These are phyloP conservation scores for Polymixis lichenea DNA, from an alignment of 2,888 invertebrate genomes.

Conservation along the genomic window DNA sequence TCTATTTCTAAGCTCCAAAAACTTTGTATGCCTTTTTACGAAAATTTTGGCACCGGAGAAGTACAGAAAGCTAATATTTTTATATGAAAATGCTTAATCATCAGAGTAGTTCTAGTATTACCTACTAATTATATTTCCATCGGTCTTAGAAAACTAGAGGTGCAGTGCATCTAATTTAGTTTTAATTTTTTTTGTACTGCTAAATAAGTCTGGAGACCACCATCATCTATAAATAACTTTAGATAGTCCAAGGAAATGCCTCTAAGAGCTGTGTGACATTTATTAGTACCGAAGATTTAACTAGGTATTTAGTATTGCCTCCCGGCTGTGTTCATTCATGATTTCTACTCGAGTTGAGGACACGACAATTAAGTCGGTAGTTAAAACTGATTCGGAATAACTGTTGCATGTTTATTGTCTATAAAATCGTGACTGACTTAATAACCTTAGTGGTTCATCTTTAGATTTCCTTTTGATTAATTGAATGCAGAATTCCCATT, in stretches of 20 bases:
- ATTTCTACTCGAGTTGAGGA: slow-evolving; percentile 59
- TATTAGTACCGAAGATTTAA: slow-evolving; percentile 28
- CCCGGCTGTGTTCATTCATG: slow-evolving; percentile 54
- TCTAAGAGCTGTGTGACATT: slow-evolving; percentile 7
- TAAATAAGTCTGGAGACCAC: slow-evolving; percentile 12
- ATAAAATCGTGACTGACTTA: slow-evolving; percentile 56
- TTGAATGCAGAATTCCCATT: slow-evolving; percentile 42
- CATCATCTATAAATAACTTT: slow-evolving; percentile 17
- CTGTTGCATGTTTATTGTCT: slow-evolving; percentile 58
- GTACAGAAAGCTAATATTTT: no score
- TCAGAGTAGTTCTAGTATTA: no score
- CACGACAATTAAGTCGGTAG: slow-evolving; percentile 55
- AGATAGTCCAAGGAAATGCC: slow-evolving; percentile 10
- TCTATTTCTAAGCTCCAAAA: no score
- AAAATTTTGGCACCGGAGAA: no score
- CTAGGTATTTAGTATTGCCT: slow-evolving; percentile 18
- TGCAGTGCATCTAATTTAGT: slow-evolving; percentile 9
- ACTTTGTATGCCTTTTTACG: no score
- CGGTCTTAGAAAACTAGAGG: slow-evolving; percentile 7
- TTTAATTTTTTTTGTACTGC: not conserved
- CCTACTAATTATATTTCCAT: no score
- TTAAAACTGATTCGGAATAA: slow-evolving; percentile 44
- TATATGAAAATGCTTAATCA: no score
- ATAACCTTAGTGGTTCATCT: slow-evolving; percentile 52
- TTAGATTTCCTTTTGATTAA: slow-evolving; percentile 54